phyloP scores from a whole-genome alignment of 2,797 vertebrate genomes.

The Cirrhinus molitorella region DNA sequence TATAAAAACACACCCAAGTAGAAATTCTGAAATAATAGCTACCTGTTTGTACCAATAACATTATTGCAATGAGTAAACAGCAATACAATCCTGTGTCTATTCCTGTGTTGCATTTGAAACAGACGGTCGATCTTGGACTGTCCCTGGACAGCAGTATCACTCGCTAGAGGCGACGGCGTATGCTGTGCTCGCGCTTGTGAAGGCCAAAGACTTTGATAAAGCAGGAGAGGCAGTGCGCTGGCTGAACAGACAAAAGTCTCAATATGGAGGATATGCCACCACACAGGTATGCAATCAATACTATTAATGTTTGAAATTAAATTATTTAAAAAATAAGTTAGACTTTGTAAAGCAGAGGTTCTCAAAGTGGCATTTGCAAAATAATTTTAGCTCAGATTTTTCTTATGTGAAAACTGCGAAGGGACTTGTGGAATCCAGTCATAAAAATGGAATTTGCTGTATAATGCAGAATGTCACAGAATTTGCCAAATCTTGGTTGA shows the following conservation, averaged over 20 bases:
- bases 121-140: slow-evolving; percentile 73
- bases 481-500: too few relatives aligned
- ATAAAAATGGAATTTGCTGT: too few relatives aligned
- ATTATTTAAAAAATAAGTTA: too few relatives aligned
- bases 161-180: slow-evolving; percentile 88
- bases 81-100: background rate
- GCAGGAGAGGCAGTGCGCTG: slow-evolving; percentile 74
- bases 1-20: too few relatives aligned
- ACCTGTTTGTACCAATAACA: background rate
- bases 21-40: too few relatives aligned
- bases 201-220: slow-evolving; percentile 61
- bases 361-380: too few relatives aligned
- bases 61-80: background rate
- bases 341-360: too few relatives aligned
- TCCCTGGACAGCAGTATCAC: slow-evolving; percentile 66
- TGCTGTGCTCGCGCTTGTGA: slow-evolving; percentile 83
- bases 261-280: slow-evolving; percentile 79
- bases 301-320: too few relatives aligned
- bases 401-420: too few relatives aligned
- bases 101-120: slow-evolving; percentile 61
- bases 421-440: too few relatives aligned
- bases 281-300: slow-evolving; percentile 77
- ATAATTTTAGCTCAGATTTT: too few relatives aligned
- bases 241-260: slow-evolving; percentile 80
- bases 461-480: too few relatives aligned